Conservation (phyloP, 2,797 vertebrate species). For the Valencia hispanica region DNA sequence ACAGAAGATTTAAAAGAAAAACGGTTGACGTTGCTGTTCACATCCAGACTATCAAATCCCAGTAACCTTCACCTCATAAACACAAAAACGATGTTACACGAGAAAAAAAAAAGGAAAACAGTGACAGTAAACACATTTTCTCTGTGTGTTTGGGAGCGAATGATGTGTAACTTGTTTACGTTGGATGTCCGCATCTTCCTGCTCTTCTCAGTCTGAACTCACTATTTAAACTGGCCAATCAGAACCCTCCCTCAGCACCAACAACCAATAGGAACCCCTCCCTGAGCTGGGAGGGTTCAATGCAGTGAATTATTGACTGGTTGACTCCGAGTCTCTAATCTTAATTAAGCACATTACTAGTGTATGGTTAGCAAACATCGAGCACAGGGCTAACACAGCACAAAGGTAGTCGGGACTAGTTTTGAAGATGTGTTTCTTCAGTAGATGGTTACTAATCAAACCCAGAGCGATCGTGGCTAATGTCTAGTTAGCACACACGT, state of each 20-base stretch:
- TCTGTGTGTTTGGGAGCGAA: constrained; percentile 28
- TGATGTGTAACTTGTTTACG: constrained; percentile 47
- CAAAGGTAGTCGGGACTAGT: not conserved
- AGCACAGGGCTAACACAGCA: constrained; percentile 12
- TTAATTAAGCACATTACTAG: constrained; percentile 41
- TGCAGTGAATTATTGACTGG: constrained; percentile 3
- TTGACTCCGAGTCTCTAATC: not conserved
- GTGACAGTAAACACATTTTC: constrained; percentile 51
- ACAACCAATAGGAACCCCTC: constrained; percentile 25
- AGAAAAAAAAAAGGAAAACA: constrained; percentile 72
- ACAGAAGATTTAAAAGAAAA: constrained; percentile 60
- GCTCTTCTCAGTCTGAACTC: constrained; percentile 72
- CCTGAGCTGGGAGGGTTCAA: not conserved
- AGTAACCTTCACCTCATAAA: constrained; percentile 65
- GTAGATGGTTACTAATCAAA: constrained; percentile 5
- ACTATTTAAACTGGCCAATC: constrained; percentile 77
- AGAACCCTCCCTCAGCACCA: constrained; percentile 44
- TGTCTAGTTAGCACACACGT: constrained; percentile 11
- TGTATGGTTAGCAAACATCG: constrained; percentile 26
- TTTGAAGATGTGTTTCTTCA: not conserved
- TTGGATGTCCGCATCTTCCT: constrained; percentile 71
- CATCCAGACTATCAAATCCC: constrained; percentile 50
- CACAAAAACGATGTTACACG: constrained; percentile 47
- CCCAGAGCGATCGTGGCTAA: constrained; percentile 5
- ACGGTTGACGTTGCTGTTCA: constrained; percentile 56